Percentiles rank a stretch among this genome's conserved stretches.
phyloP scores from a whole-genome alignment of 2,888 invertebrate genomes.

The Cremastinae sp. region DNA sequence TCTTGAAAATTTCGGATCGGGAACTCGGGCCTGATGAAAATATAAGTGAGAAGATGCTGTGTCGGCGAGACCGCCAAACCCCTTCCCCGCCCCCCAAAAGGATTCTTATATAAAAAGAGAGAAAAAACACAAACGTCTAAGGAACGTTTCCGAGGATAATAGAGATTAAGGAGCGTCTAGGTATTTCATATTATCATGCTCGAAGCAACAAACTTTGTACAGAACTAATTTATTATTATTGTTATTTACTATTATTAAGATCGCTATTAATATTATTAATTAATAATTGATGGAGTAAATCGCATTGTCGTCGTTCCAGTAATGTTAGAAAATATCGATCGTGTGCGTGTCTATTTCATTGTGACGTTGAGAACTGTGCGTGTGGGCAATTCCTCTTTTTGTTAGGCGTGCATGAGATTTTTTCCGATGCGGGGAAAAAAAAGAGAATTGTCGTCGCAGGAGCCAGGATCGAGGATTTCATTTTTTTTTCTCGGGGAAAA shows the following conservation, averaged over 20 bases:
- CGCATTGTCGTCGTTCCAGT: constrained; percentile 76
- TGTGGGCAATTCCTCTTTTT: background rate
- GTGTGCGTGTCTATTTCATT: constrained; percentile 27
- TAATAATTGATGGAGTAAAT: constrained; percentile 64
- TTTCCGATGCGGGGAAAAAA: too few relatives aligned
- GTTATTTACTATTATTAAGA: constrained; percentile 77
- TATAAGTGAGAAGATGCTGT: constrained; percentile 64
- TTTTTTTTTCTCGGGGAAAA: too few relatives aligned
- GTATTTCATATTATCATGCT: constrained; percentile 74
- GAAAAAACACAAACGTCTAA: background rate
- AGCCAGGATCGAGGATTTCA: too few relatives aligned
- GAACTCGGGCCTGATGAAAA: constrained; percentile 36
- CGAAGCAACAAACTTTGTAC: constrained; percentile 77
- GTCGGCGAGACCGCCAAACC: constrained; percentile 58
- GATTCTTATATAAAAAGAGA: constrained; percentile 18
- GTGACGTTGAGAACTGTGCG: background rate
- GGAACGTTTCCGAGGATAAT: constrained; percentile 17
- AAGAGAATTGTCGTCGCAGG: too few relatives aligned
- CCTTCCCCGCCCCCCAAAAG: constrained; percentile 30
- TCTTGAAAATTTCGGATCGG: constrained; percentile 2
- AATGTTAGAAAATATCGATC: constrained; percentile 61
- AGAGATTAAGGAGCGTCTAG: constrained; percentile 53
- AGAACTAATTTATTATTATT: constrained; percentile 80
- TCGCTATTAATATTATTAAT: constrained; percentile 72
- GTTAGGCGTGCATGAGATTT: too few relatives aligned